Base-by-base conservation (phyloP, 2,888 invertebrate genomes). In the Melieria crassipennis region DNA sequence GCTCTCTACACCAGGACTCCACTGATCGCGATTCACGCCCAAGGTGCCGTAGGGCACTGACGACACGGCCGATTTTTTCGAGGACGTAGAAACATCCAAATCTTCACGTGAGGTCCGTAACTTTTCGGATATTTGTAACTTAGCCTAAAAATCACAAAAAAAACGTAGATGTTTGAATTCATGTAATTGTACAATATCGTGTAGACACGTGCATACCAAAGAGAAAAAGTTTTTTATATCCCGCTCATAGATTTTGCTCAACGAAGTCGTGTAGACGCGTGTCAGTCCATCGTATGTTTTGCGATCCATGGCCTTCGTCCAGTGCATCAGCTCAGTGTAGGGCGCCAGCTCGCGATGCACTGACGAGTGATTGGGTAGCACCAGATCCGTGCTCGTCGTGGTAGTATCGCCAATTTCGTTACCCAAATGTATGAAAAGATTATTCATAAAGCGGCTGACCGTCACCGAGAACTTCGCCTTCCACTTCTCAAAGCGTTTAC, bases 341-440 rank as follows among this genome's bases (percentile, higher is more conserved):
- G 94, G 93, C 80, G 91, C 90, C 74, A 99, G 90, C 84, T 97
- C 96, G 71, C 92, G 91, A 88, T 98, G 98, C 78, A 96, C 93
- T 62, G 91, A 89, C 76, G 90, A 89, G 83, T 95, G 93, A 78
- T 92, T 92, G 0, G 94, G 94, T 77, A 97, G 88, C 47, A 90
- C 89, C 69, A 95, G 87, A 57, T 91, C 91, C 7, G 80, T 82
- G 63, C 78, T 82, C 9, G 81, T 81, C 50, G 80, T 47, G 7
- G 83, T 79, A 70, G 73, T 80, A 79, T 93, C 93, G 0, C 92
- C 92, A 73, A 91, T 88, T 83, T 94, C 92, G 81, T 93, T 93
- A 13, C 91, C 97, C 88, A 97, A 91, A 88, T 98, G 97, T 81
- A 97, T 96, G 79, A 99, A 96, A 66, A 96, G 89, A 88, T 98